Evolutionary conservation across 2,113 vertebrate species (phyloP).

Genomic region (Mus pahari): DNA sequence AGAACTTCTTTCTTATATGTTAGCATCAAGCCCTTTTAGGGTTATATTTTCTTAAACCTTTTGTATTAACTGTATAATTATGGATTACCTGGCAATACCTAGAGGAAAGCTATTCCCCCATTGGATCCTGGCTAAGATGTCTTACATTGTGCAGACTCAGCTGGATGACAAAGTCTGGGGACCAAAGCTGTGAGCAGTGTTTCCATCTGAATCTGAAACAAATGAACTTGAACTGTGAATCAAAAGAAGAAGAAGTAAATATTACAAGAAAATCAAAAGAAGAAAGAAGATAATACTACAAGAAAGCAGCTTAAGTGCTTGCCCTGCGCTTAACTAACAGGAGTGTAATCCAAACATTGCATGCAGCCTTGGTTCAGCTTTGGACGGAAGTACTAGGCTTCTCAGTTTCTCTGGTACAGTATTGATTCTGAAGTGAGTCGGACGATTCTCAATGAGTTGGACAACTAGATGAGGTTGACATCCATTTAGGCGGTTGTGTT

Average conservation of each 20-base stretch:
- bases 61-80: slow-evolving; percentile 51
- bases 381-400: background rate
- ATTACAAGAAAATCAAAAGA: background rate
- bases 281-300: background rate
- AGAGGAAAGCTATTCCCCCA: background rate
- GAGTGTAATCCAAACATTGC: fast-evolving
- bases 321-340: background rate
- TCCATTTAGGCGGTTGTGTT: background rate
- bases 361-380: background rate
- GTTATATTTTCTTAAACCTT: slow-evolving; percentile 34
- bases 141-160: background rate
- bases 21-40: slow-evolving; percentile 29
- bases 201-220: background rate
- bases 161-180: background rate
- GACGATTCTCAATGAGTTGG: background rate
- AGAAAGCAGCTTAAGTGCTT: background rate
- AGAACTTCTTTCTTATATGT: slow-evolving; percentile 52
- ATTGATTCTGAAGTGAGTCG: background rate
- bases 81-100: background rate
- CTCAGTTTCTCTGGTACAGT: background rate
- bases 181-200: background rate
- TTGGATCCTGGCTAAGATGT: background rate
- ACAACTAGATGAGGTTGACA: background rate
- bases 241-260: background rate
- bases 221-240: background rate